Evolutionary conservation across 2,888 invertebrate species (phyloP).

Genomic region (Cantharis lateralis): DNA sequence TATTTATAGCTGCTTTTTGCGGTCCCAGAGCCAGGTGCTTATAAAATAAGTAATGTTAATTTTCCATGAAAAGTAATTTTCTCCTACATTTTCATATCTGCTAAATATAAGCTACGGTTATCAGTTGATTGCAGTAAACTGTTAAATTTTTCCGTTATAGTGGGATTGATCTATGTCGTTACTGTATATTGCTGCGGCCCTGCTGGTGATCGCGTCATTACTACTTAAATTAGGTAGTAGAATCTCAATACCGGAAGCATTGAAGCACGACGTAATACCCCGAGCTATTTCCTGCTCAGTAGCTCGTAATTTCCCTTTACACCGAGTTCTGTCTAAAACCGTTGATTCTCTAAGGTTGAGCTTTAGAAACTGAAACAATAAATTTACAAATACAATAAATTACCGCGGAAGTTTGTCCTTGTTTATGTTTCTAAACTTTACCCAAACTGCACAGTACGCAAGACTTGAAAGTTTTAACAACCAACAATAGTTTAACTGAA

Average conservation of each 20-base stretch:
- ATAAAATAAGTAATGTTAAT: neutral
- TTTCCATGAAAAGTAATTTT: neutral
- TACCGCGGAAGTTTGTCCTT: constrained; percentile 7
- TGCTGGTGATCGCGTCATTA: constrained; percentile 43
- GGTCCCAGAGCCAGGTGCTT: neutral
- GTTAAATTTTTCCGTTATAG: constrained; percentile 8
- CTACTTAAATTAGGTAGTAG: constrained; percentile 43
- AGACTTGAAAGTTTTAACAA: constrained; percentile 12
- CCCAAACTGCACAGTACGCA: neutral
- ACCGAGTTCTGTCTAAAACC: constrained; percentile 5
- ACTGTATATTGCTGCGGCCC: constrained; percentile 19
- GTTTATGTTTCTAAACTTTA: constrained; percentile 20
- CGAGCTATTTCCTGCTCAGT: constrained; percentile 39
- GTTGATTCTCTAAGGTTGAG: constrained; percentile 16
- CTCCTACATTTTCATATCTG: neutral
- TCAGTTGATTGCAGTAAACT: neutral
- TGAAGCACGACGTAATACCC: constrained; percentile 36
- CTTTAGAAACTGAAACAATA: constrained; percentile 20
- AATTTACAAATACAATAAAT: constrained; percentile 19
- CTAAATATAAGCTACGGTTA: neutral
- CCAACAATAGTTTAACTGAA: neutral
- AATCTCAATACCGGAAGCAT: constrained; percentile 42
- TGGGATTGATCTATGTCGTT: constrained; percentile 20
- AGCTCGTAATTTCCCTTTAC: constrained; percentile 32
- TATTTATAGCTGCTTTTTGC: neutral